Conservation (phyloP, 2,888 invertebrate genomes). For the Heteromyza rotundicornis region DNA sequence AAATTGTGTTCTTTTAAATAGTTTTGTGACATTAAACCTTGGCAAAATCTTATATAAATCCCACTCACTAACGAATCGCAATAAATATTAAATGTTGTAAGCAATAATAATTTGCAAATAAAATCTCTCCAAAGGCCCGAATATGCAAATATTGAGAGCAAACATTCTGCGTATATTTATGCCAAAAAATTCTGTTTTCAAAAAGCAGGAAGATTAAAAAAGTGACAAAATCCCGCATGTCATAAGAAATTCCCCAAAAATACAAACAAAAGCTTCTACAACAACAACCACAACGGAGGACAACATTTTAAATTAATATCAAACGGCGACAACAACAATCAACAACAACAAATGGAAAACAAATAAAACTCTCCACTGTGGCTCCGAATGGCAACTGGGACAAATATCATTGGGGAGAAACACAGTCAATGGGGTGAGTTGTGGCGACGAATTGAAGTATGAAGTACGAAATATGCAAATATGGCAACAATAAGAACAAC, state of each 20-base stretch:
- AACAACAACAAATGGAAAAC: background rate
- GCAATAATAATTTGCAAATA: no score
- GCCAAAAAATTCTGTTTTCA: background rate
- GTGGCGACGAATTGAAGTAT: no score
- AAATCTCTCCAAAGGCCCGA: no score
- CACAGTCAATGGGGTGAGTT: no score
- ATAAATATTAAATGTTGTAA: no score
- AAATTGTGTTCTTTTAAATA: no score
- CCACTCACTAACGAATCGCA: no score
- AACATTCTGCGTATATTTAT: background rate
- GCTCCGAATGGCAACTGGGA: background rate
- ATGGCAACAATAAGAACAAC: background rate
- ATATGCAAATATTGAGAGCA: no score
- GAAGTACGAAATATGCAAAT: background rate
- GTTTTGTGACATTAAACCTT: no score
- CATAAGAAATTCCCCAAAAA: background rate
- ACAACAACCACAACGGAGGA: background rate
- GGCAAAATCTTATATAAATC: no score
- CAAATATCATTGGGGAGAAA: background rate
- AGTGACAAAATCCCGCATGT: background rate
- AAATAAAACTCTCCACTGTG: slow-evolving; percentile 3
- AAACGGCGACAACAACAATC: slow-evolving; percentile 1
- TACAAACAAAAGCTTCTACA: background rate
- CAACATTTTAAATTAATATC: background rate
- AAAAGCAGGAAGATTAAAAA: background rate